Conservation (phyloP, 2,888 invertebrate genomes). For the Zhuqinia jingwanae region DNA sequence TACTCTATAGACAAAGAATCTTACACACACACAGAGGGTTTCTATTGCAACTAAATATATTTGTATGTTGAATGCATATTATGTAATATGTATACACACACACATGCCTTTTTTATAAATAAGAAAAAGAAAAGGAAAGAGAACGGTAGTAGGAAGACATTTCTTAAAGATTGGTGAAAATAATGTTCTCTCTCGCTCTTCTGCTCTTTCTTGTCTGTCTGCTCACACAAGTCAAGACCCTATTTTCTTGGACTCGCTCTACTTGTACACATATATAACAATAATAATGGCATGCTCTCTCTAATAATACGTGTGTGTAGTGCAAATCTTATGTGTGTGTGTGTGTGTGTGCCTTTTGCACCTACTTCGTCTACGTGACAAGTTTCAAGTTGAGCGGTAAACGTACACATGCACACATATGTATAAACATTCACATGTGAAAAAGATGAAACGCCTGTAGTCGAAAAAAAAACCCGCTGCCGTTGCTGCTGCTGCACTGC, state of each 20-base stretch:
- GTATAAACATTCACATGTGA: conserved; percentile 19
- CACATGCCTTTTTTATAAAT: background rate
- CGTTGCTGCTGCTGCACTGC: conserved; percentile 18
- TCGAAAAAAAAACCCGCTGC: background rate
- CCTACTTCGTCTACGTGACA: conserved; percentile 66
- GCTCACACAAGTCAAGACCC: conserved; percentile 56
- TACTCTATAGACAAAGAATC: no score
- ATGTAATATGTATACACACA: no score
- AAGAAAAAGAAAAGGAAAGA: background rate
- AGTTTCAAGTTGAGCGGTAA: conserved; percentile 58
- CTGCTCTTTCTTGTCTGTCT: background rate
- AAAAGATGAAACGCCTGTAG: conserved; percentile 24
- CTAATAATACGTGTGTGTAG: conserved; percentile 15
- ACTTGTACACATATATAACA: conserved; percentile 24
- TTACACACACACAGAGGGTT: no score
- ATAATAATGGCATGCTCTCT: background rate
- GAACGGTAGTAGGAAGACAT: conserved; percentile 8
- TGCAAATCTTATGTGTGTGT: conserved; percentile 21
- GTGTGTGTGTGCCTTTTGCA: conserved; percentile 49
- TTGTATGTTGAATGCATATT: no score
- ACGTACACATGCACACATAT: conserved; percentile 22
- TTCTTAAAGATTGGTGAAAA: conserved; percentile 65
- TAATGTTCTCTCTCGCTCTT: conserved; percentile 54
- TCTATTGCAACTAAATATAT: no score
- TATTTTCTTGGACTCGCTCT: conserved; percentile 29